Evolutionary conservation across 2,888 invertebrate genomes (phyloP).

Genomic region (Eupithecia insigniata): DNA sequence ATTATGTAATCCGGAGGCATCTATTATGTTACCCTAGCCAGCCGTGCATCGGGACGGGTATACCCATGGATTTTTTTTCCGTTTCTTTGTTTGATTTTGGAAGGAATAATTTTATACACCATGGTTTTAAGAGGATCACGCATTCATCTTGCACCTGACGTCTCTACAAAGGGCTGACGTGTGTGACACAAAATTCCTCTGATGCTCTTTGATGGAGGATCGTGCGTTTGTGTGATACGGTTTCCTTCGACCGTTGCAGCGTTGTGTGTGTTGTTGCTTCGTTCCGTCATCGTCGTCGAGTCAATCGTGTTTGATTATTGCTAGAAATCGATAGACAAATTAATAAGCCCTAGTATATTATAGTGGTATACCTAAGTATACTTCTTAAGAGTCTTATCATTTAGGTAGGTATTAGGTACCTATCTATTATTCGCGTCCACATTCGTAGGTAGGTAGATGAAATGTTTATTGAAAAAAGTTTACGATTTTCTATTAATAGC

Average conservation of each 20-base stretch:
- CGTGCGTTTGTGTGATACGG: constrained; percentile 26
- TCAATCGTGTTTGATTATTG: not conserved
- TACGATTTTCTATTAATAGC: too few species aligned
- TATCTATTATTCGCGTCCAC: too few species aligned
- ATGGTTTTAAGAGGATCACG: constrained; percentile 52
- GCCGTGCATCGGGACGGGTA: constrained; percentile 59
- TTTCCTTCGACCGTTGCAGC: not conserved
- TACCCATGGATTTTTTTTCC: constrained; percentile 61
- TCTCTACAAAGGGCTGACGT: constrained; percentile 47
- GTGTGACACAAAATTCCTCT: constrained; percentile 38
- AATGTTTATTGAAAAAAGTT: too few species aligned
- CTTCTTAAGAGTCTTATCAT: not conserved
- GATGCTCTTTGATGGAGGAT: constrained; percentile 17
- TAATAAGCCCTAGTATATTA: too few species aligned
- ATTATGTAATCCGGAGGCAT: constrained; percentile 33
- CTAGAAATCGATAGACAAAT: not conserved
- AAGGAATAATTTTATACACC: constrained; percentile 35
- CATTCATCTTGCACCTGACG: constrained; percentile 55
- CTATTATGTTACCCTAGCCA: constrained; percentile 42
- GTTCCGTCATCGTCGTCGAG: not conserved
- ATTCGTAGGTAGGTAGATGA: too few species aligned
- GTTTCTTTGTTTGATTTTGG: constrained; percentile 53
- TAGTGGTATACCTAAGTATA: not conserved
- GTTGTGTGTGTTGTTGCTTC: too few species aligned
- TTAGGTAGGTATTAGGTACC: too few species aligned